Conservation (phyloP, 2,888 invertebrate genomes). For the Tetramorium bicarinatum region DNA sequence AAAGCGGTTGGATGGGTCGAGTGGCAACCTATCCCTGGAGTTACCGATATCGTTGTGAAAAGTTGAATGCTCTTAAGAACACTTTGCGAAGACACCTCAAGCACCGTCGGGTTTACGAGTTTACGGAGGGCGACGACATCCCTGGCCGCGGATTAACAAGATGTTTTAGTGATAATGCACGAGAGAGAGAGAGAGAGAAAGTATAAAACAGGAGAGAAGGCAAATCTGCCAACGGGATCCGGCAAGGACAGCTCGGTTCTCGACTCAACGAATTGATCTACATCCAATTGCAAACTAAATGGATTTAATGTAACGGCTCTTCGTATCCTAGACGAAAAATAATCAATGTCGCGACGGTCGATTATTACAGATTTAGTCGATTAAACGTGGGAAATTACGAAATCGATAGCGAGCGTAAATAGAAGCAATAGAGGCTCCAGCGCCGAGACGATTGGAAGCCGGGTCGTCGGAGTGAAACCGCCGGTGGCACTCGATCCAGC, state of each 20-base stretch:
- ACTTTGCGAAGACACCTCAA: constrained; percentile 48
- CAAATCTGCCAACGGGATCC: neutral
- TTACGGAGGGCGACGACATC: constrained; percentile 12
- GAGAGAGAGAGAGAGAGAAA: neutral
- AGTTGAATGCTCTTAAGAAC: constrained; percentile 54
- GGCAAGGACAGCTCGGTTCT: neutral
- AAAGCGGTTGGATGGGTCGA: constrained; percentile 55
- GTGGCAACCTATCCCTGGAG: constrained; percentile 59
- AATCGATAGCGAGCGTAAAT: constrained; percentile 17
- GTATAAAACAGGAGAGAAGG: neutral
- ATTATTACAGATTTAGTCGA: constrained; percentile 32
- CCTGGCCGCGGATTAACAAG: constrained; percentile 31
- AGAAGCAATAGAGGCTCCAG: neutral
- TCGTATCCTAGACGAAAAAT: constrained; percentile 25
- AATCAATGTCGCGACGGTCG: constrained; percentile 35
- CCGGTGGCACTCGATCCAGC: neutral
- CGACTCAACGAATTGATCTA: neutral
- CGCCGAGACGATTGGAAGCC: neutral
- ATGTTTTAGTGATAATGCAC: constrained; percentile 1
- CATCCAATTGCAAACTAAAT: constrained; percentile 3
- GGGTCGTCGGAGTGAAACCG: neutral
- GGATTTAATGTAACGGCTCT: neutral
- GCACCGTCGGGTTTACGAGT: constrained; percentile 36
- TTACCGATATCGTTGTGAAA: constrained; percentile 63
- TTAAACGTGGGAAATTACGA: constrained; percentile 19